Evolutionary conservation across 2,888 invertebrate species (phyloP).

Genomic region (Eupithecia inturbata): DNA sequence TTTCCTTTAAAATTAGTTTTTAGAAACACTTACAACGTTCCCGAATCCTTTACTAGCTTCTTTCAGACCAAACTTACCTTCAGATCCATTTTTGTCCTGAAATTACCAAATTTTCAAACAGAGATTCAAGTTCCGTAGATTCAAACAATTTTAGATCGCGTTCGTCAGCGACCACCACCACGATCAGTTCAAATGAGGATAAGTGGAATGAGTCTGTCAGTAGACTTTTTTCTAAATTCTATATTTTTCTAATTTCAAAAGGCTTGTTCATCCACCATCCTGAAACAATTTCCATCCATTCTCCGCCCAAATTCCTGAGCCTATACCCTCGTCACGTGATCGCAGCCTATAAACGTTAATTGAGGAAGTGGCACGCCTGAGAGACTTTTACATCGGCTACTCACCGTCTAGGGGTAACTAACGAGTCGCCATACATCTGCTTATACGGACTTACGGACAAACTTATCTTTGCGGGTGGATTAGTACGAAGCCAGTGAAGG

Average conservation of each 20-base stretch:
- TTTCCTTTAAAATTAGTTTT: too few species aligned
- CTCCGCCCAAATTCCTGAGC: constrained; percentile 5
- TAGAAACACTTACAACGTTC: too few species aligned
- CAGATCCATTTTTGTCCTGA: neutral
- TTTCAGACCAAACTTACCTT: too few species aligned
- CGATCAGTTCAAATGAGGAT: neutral
- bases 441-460: constrained; percentile 4
- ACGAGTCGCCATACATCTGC: constrained; percentile 20
- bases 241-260: too few species aligned
- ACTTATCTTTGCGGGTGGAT: constrained; percentile 5
- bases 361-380: constrained; percentile 18
- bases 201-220: neutral
- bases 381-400: constrained; percentile 15
- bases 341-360: constrained; percentile 21
- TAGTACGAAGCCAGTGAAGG: neutral
- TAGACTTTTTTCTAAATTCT: neutral
- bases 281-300: constrained; percentile 3
- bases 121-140: too few species aligned
- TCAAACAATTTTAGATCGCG: too few species aligned
- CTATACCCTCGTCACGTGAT: constrained; percentile 27
- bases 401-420: constrained; percentile 17
- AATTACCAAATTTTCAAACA: neutral
- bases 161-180: neutral
- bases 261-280: neutral
- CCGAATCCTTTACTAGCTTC: too few species aligned